phyloP scores from a whole-genome alignment of 2,888 invertebrate species.

The Bellardia bayeri region DNA sequence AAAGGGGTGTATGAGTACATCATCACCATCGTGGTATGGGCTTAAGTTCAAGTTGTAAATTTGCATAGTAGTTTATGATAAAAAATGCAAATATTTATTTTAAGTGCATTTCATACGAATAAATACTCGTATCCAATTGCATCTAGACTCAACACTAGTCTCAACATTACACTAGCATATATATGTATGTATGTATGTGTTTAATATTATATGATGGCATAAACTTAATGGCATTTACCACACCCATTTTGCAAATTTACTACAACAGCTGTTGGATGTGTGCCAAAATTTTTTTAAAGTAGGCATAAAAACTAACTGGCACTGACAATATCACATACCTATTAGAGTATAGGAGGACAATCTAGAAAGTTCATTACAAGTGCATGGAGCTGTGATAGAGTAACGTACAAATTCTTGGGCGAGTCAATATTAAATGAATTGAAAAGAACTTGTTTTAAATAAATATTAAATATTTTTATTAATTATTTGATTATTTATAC shows the following conservation, averaged over 20 bases:
- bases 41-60: slow-evolving; percentile 25
- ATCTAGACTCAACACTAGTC: background rate
- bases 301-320: background rate
- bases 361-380: background rate
- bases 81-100: slow-evolving; percentile 46
- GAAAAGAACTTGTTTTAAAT: too few relatives aligned
- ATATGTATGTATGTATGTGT: background rate
- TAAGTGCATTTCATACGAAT: slow-evolving; percentile 25
- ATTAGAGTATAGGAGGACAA: background rate
- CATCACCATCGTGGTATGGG: background rate
- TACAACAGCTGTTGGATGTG: slow-evolving; percentile 17
- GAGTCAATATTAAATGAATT: too few relatives aligned
- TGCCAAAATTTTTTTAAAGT: slow-evolving; percentile 11
- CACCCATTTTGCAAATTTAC: slow-evolving; percentile 21
- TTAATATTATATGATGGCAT: background rate
- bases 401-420: too few relatives aligned
- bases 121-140: background rate
- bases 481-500: too few relatives aligned
- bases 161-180: background rate
- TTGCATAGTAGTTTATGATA: slow-evolving; percentile 31
- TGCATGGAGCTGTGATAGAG: background rate
- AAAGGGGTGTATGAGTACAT: slow-evolving; percentile 3
- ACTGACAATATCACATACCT: background rate
- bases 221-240: slow-evolving; percentile 36
- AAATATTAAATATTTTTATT: too few relatives aligned